phyloP scores from a whole-genome alignment of 2,797 vertebrate species.

The Notolabrus celidotus region DNA sequence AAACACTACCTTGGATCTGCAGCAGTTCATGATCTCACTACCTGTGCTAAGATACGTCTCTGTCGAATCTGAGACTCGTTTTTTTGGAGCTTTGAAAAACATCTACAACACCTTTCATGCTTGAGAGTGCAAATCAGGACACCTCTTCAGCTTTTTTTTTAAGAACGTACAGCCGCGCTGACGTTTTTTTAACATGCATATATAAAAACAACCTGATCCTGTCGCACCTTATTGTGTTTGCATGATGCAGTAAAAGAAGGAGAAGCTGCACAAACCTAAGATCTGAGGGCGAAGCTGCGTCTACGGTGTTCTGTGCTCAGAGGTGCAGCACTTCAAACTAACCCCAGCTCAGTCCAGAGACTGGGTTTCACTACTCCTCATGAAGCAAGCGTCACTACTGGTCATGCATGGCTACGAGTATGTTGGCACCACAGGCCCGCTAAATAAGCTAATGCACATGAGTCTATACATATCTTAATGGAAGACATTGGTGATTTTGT shows the following conservation, averaged over 20 bases:
- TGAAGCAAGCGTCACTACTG: conserved; percentile 93
- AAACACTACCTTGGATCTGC: conserved; percentile 16
- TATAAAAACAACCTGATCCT: conserved; percentile 30
- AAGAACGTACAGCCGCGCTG: neutral
- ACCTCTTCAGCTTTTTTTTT: conserved; percentile 6
- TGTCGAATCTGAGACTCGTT: conserved; percentile 16
- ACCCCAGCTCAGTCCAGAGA: conserved; percentile 50
- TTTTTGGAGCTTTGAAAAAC: conserved; percentile 10
- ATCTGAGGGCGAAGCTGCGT: conserved; percentile 34
- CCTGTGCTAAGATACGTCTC: conserved; percentile 21
- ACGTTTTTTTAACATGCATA: conserved; percentile 13
- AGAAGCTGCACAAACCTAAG: conserved; percentile 24
- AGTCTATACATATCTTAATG: conserved; percentile 99
- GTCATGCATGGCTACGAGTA: conserved; percentile 96
- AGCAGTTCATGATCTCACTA: conserved; percentile 28
- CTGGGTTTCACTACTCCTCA: conserved; percentile 67
- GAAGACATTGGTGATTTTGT: conserved; percentile 99
- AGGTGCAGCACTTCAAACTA: conserved; percentile 1
- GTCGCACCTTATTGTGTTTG: conserved; percentile 12
- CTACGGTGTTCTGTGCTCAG: conserved; percentile 19
- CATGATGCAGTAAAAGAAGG: conserved; percentile 28
- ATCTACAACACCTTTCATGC: conserved; percentile 19
- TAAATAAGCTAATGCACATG: conserved; percentile 97
- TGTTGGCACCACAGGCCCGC: conserved; percentile 88
- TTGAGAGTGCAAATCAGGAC: conserved; percentile 16